A percentile compares a stretch with the other conserved stretches of the same genome.
Conservation (phyloP, 1,140 invertebrate genomes). For the Aphis craccivora region DNA sequence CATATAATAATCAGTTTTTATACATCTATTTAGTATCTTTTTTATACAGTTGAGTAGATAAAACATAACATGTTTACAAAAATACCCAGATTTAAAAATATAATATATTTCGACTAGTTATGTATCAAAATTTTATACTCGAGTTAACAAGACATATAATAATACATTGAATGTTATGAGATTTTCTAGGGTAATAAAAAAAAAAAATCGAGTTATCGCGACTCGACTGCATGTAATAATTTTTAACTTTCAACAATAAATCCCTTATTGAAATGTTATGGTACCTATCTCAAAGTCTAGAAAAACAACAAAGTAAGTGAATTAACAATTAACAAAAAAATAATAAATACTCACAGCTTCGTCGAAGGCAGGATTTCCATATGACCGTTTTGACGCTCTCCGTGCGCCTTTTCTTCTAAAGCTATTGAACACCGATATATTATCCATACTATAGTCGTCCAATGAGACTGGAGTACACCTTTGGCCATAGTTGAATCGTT, state of each 20-base stretch:
- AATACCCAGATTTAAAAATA: too few species aligned
- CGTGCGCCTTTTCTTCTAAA: conserved; percentile 73
- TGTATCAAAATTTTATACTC: too few species aligned
- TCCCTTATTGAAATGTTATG: not conserved
- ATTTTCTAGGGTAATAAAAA: too few species aligned
- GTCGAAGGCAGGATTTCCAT: conserved; percentile 91
- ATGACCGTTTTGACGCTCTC: conserved; percentile 82
- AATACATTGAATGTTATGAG: too few species aligned
- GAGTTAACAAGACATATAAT: too few species aligned
- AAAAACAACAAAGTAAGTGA: not conserved
- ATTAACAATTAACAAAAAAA: not conserved
- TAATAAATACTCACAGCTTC: conserved; percentile 75
- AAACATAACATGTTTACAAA: too few species aligned
- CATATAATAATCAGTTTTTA: too few species aligned
- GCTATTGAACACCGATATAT: conserved; percentile 82
- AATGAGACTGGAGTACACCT: conserved; percentile 85
- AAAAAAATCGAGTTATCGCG: too few species aligned
- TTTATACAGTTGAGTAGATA: too few species aligned
- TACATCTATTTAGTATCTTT: too few species aligned
- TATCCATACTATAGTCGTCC: conserved; percentile 88
- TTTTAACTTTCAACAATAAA: not conserved
- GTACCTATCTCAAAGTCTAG: not conserved
- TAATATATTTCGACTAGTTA: too few species aligned
- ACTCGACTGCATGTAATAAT: not conserved
- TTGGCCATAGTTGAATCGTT: conserved; percentile 77